These are phyloP conservation scores for Acanthurus tractus DNA, from an alignment of 2,797 vertebrate species.

Conservation along the genomic window DNA sequence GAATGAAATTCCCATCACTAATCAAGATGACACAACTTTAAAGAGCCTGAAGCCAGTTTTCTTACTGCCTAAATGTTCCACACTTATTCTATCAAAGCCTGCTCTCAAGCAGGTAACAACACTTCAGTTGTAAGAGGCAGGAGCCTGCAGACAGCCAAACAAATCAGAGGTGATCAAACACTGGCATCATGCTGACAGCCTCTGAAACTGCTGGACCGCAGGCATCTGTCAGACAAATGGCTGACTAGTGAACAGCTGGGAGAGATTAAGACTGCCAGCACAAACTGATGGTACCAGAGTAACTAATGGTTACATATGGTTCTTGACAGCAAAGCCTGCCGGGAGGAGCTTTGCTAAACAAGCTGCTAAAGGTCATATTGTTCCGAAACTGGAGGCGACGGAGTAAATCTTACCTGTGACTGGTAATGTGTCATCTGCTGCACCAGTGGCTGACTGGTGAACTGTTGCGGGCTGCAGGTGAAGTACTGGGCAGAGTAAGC, in stretches of 20 bases:
- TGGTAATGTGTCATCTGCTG: conserved; percentile 98
- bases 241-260: conserved; percentile 34
- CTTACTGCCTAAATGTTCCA: neutral
- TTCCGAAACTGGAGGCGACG: too few relatives aligned
- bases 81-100: conserved; percentile 1
- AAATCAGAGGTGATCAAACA: conserved; percentile 25
- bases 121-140: conserved; percentile 13
- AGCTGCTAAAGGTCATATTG: neutral
- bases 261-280: conserved; percentile 7
- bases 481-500: conserved; percentile 96
- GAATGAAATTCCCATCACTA: neutral
- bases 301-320: conserved; percentile 13
- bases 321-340: conserved; percentile 6
- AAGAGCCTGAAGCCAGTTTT: neutral
- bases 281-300: neutral
- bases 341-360: neutral
- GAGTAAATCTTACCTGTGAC: conserved; percentile 81
- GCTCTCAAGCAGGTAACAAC: conserved; percentile 14
- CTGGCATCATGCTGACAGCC: conserved; percentile 6
- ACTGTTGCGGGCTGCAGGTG: conserved; percentile 97
- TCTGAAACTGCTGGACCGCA: conserved; percentile 23
- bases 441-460: conserved; percentile 95
- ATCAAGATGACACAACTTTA: neutral
- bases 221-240: conserved; percentile 35
- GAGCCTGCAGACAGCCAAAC: neutral